Base-by-base conservation (phyloP, 92 coral and sea anemone species). In the Porites cylindrica region DNA sequence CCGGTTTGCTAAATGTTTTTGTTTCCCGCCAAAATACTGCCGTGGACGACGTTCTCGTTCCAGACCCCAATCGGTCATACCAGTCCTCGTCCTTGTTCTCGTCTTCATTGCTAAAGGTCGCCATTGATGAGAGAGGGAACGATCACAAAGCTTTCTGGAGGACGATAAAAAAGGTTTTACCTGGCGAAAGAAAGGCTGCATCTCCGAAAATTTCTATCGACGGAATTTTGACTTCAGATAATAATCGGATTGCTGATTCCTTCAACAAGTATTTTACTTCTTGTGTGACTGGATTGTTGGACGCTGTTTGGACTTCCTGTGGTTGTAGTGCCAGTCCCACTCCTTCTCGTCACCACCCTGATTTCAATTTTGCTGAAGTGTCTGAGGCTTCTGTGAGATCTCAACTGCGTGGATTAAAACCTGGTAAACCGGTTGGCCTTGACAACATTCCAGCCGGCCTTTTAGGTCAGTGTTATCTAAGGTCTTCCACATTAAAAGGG, bases 131-230 rank as follows among this genome's bases (percentile, higher is more conserved):
- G 12, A 79, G 76, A 63, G 60, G 78, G 9, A 38, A 66, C 18
- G 93, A 86, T 63, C 66, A 24, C 7, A 90, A 75, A 32, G 73
- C 93, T 20, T 90, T 90, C 78, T 90, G 93, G 90, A 63, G 73
- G 72, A 86, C 80, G 5, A 38, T 86, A 91, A 86, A 76, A 90
- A 85, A 76, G 68, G 80, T 59, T 51, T 89, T 43, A 89, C 93
- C 16, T 87, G 87, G n/a, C 78, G 26, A 86, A 82, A 86, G 63
- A 51, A 90, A 90, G 82, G 86, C 59, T 51, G 59, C 72, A 29
- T 73, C 91, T 18, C 62, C 86, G 23, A 79, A 72, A 54, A 75
- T 90, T 24, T 72, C 79, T 20, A 74, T 86, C 21, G 67, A 79
- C 65, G 82, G 86, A 68, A 58, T 50, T 14, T 51, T 90, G 66